Base-by-base conservation (phyloP, 2,797 vertebrate genomes). In the Aselliscus stoliczkanus region DNA sequence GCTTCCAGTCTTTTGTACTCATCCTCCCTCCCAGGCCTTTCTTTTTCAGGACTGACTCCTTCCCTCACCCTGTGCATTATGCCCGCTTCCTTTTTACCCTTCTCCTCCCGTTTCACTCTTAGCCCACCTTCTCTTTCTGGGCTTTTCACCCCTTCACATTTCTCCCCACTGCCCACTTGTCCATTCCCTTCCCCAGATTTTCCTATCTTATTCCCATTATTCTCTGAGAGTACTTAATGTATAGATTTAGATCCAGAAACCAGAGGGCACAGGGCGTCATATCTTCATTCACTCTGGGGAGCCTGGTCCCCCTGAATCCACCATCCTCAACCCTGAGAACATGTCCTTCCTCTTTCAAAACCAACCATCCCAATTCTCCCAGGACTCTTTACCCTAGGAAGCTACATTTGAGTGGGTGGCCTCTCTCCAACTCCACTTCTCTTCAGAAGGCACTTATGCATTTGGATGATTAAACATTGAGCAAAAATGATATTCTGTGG, bases 401-500 rank as follows among this genome's bases (percentile, higher is more conserved):
- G 79, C 47, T 23, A 42, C 75, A 84, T 93, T 42, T 84, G 91
- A 96, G 88, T 73, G 83, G 82, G 70, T 42, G 75, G 83, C 70
- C 69, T 94, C 83, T 54, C 86, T 77, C 18, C 4, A 70, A 23
- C 73, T 44, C 89, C 58, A 67, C 54, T 91, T 89, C 87, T 82
- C 56, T 80, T 95, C 76, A 70, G 70, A 93, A 93, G 37, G 80
- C 75, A 96, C 72, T 93, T 87, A 39, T 94, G 87, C 62, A n/a
- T 84, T 75, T 79, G 87, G 44, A 54, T 75, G 93, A 77, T 95
- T 95, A 77, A 87, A 96, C 62, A 79, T 23, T 52, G 39, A 94
- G 56, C 86, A 87, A 65, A 92, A 86, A 91, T 90, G 85, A 15
- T 56, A 65, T 70, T 87, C 62, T 80, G n/a, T 87, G 85, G 67